These are phyloP conservation scores for Synergus laeviventris DNA, from an alignment of 2,888 invertebrate genomes.

Conservation along the genomic window DNA sequence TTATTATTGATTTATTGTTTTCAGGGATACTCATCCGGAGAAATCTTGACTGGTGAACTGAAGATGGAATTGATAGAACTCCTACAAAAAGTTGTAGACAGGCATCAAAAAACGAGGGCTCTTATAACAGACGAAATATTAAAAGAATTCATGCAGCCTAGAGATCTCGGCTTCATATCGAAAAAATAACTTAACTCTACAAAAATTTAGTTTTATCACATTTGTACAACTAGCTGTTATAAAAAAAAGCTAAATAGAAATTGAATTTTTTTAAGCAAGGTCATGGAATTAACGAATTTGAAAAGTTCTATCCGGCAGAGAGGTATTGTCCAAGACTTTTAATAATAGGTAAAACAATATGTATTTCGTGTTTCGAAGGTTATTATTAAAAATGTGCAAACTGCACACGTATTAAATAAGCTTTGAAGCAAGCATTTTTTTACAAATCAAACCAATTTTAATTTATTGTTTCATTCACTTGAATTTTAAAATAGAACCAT, in stretches of 20 bases:
- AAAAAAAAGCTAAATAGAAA: neutral
- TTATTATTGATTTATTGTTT: conserved; percentile 32
- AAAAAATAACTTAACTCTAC: conserved; percentile 40
- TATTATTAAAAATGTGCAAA: neutral
- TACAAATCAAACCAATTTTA: neutral
- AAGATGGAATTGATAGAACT: conserved; percentile 93
- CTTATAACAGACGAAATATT: conserved; percentile 91
- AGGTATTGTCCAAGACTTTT: neutral
- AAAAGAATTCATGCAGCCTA: conserved; percentile 88
- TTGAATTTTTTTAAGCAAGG: neutral
- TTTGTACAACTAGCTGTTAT: neutral
- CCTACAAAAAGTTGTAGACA: conserved; percentile 86
- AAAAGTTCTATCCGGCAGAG: neutral
- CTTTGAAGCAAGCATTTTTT: neutral
- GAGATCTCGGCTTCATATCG: conserved; percentile 82
- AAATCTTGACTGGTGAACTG: conserved; percentile 94
- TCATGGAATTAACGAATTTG: neutral
- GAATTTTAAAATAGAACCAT: neutral
- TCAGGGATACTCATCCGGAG: conserved; percentile 90
- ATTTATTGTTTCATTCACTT: neutral
- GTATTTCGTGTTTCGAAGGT: conserved; percentile 1
- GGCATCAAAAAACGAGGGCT: conserved; percentile 89
- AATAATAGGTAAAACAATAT: neutral
- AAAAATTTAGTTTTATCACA: neutral
- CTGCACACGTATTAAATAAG: neutral